phyloP scores from a whole-genome alignment of 2,888 invertebrate species.

The Xestia c-nigrum region DNA sequence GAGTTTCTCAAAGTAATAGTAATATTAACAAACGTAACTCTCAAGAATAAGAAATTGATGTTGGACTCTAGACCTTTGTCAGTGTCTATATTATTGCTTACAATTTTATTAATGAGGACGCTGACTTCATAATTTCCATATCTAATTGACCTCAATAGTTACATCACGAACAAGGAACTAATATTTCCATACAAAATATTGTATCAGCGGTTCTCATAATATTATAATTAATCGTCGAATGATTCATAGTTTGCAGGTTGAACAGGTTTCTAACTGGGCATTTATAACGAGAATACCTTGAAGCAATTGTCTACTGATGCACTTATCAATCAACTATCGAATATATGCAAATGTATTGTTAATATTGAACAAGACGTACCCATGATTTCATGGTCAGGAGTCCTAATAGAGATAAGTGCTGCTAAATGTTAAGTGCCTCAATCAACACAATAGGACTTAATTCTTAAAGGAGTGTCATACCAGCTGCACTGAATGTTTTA shows the following conservation, averaged over 20 bases:
- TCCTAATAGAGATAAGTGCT: conserved; percentile 42
- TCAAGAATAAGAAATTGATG: background rate
- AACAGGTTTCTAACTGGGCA: conserved; percentile 53
- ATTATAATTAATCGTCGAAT: conserved; percentile 50
- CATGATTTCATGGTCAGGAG: conserved; percentile 41
- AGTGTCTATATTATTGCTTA: conserved; percentile 20
- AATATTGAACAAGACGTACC: conserved; percentile 36
- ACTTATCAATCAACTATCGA: conserved; percentile 57
- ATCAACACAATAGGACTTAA: conserved; percentile 50
- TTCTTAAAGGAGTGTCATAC: conserved; percentile 35
- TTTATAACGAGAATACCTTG: conserved; percentile 60
- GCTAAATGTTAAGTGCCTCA: conserved; percentile 49
- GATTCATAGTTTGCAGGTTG: conserved; percentile 53
- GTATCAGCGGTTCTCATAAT: conserved; percentile 35
- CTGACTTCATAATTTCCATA: conserved; percentile 42
- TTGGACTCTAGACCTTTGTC: background rate
- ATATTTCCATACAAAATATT: conserved; percentile 29
- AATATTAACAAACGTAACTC: background rate
- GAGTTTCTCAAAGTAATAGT: background rate
- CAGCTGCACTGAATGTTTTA: conserved; percentile 38
- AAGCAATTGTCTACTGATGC: conserved; percentile 48
- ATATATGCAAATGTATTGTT: conserved; percentile 52
- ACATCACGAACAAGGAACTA: conserved; percentile 48
- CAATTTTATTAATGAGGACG: conserved; percentile 14
- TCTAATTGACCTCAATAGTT: conserved; percentile 44